Percentiles rank a stretch among this genome's conserved stretches.
Conservation (phyloP, 2,113 vertebrate genomes). For the Lontra canadensis region DNA sequence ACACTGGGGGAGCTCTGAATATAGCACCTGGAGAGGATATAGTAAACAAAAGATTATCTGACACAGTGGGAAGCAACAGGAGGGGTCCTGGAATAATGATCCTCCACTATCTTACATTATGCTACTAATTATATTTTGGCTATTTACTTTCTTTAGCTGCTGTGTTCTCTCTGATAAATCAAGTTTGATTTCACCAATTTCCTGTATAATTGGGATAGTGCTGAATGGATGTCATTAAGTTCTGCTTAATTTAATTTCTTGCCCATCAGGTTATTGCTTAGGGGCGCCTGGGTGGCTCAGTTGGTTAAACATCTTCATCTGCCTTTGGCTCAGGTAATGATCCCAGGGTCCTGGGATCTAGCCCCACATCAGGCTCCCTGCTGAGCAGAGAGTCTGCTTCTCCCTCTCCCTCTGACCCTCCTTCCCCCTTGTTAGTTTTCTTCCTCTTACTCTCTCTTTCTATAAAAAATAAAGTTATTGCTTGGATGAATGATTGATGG, state of each 20-base stretch:
- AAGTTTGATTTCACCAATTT: not conserved
- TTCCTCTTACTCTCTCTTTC: no score
- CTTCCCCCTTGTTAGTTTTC: no score
- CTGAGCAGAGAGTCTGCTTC: no score
- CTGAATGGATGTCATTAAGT: not conserved
- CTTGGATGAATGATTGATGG: not conserved
- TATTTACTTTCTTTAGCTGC: not conserved
- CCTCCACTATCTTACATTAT: not conserved
- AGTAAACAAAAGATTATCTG: not conserved
- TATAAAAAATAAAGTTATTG: no score
- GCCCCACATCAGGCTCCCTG: no score
- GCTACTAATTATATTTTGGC: not conserved
- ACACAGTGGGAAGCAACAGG: not conserved
- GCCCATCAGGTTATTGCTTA: not conserved
- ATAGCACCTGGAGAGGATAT: fast-evolving
- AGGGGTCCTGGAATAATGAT: not conserved
- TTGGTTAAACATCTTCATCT: no score
- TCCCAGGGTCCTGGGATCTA: no score
- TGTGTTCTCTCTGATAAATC: not conserved
- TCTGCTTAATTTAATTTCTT: not conserved
- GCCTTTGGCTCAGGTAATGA: no score
- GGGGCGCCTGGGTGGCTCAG: no score
- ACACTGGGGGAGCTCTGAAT: not conserved
- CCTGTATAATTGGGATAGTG: not conserved
- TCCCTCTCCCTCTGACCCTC: no score